Base-by-base conservation (phyloP, 2,888 invertebrate genomes). In the Anorthoa munda region DNA sequence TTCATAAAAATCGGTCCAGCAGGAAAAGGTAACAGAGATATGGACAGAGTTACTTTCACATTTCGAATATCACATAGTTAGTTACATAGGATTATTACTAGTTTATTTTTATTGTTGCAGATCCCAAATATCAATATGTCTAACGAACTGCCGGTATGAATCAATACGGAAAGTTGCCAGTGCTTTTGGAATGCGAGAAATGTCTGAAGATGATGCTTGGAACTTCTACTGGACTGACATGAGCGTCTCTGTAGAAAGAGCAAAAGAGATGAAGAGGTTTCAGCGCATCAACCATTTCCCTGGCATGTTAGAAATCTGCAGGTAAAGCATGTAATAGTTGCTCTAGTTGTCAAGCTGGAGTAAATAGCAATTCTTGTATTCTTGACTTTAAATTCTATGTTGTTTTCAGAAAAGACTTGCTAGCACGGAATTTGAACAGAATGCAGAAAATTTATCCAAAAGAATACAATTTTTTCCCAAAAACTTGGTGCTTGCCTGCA, bases 261-360 rank as follows among this genome's bases (percentile, higher is more conserved):
- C 98, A 63, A 99, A 99, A 93, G 98, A 98, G 87, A 98, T 99
- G 98, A 99, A 98, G 93, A 97, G 98, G 79, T 99, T 98, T 93
- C 98, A 99, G 95, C 98, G 98, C 91, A 98, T 99, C 77, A 99
- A 99, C 93, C 99, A 99, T 94, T 99, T 99, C 92, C 99, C 99
- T 2, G 98, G 98, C 70, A 98, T 98, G 98, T 97, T 97, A 85
- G 98, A 98, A 92, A 98, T 98, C 82, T 98, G 98, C 94, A 96
- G 96, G 96, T 95, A 26, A 67, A 61, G 13, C 39, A 39, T 9
- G 9, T 39, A 39, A 39, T 39, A 39, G 39, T 9, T 39, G 39
- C 39, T 39, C 39, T 9, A 39, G 39, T 39, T 39, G 39, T 39
- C 39, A 39, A 39, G 39, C 39, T 39, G 39, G 39, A 39, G 39